These are phyloP conservation scores for Lasioglossum calceatum DNA, from an alignment of 2,888 invertebrate genomes.

Conservation along the genomic window DNA sequence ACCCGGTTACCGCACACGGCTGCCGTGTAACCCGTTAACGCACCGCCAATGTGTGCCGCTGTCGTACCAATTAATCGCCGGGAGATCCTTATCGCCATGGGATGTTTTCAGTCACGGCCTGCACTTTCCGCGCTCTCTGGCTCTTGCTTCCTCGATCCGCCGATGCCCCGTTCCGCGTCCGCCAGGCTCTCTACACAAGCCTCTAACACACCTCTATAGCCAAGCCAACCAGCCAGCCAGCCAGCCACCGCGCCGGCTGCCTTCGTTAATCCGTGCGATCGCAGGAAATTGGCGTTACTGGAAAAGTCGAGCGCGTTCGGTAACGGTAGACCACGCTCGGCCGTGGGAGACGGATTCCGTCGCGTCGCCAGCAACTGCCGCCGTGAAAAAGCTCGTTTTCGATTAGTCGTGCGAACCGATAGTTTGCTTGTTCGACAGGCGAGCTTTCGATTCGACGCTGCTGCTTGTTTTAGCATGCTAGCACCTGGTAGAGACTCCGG, in stretches of 20 bases:
- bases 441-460: no score
- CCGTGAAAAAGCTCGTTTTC: slow-evolving; percentile 35
- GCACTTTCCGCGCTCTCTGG: slow-evolving; percentile 56
- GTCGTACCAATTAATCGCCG: slow-evolving; percentile 83
- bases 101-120: slow-evolving; percentile 72
- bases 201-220: neutral
- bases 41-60: slow-evolving; percentile 77
- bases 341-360: neutral
- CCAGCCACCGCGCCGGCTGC: neutral
- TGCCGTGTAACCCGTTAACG: slow-evolving; percentile 58
- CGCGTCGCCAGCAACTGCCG: neutral
- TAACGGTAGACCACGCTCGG: slow-evolving; percentile 24
- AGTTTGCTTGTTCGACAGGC: neutral
- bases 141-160: slow-evolving; percentile 40
- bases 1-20: slow-evolving; percentile 57
- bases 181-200: neutral
- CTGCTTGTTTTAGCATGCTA: neutral
- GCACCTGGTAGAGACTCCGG: neutral
- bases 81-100: slow-evolving; percentile 70
- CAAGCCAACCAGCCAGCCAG: neutral
- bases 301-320: slow-evolving; percentile 41
- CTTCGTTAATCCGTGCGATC: slow-evolving; percentile 26
- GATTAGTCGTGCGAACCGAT: slow-evolving; percentile 49
- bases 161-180: slow-evolving; percentile 41
- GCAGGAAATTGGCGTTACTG: slow-evolving; percentile 53